Conservation (phyloP, 2,797 vertebrate species). For the Gymnodraco acuticeps region DNA sequence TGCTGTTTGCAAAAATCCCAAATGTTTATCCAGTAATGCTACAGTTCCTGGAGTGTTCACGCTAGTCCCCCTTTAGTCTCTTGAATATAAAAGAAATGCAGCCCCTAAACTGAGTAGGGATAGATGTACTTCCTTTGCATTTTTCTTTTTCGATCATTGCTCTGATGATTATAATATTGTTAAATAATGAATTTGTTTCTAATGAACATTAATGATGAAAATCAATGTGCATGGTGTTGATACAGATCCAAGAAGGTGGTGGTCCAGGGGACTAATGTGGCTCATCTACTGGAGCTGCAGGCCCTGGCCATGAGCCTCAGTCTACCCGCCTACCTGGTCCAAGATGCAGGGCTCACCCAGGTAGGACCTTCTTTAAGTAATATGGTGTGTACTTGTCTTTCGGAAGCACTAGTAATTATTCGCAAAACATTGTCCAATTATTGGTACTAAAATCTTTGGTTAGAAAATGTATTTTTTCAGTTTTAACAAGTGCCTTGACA, state of each 20-base stretch:
- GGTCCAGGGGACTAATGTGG: conserved; percentile 86
- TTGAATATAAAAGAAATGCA: background rate
- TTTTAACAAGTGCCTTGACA: background rate
- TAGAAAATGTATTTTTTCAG: background rate
- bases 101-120: background rate
- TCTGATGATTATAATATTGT: background rate
- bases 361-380: conserved; percentile 56
- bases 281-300: conserved; percentile 89
- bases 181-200: background rate
- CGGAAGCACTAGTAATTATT: background rate
- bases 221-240: conserved; percentile 29
- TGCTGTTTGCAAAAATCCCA: background rate
- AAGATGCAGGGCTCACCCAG: conserved; percentile 89
- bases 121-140: background rate
- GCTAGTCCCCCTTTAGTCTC: background rate
- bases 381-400: background rate
- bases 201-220: background rate
- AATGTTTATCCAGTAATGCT: background rate
- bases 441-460: background rate
- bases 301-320: conserved; percentile 88
- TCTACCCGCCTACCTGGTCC: conserved; percentile 88
- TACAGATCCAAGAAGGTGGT: conserved; percentile 89
- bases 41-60: background rate
- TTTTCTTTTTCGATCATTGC: background rate
- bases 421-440: background rate